Percentiles rank a stretch among this genome's conserved stretches.
These are phyloP conservation scores for Bufo bufo DNA, from an alignment of 2,113 vertebrate species.

Conservation along the genomic window DNA sequence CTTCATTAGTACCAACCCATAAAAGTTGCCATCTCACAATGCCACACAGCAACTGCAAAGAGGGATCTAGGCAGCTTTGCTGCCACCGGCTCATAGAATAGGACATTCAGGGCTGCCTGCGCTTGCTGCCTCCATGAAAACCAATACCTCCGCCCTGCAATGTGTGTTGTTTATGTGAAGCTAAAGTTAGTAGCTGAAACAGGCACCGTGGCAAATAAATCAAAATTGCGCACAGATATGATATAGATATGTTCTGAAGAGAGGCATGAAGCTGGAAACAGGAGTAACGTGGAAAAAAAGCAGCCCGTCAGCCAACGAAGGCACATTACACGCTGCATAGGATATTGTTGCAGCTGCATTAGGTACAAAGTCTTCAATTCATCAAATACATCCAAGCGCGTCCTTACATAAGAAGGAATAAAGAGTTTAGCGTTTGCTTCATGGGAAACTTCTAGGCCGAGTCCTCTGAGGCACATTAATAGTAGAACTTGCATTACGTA, in stretches of 20 bases:
- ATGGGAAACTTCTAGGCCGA: too few species aligned
- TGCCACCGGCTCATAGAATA: conserved; percentile 26
- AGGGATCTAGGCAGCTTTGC: neutral
- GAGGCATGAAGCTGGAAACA: neutral
- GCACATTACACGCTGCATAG: neutral
- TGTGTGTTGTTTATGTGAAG: conserved; percentile 57
- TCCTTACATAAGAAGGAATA: neutral
- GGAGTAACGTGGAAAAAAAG: neutral
- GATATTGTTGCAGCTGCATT: neutral
- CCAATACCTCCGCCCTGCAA: conserved; percentile 62
- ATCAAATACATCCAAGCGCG: neutral
- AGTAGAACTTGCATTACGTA: neutral
- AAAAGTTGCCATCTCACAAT: neutral
- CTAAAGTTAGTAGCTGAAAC: conserved; percentile 66
- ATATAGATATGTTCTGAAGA: conserved; percentile 33
- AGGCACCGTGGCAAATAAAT: conserved; percentile 58
- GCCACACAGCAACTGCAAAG: neutral
- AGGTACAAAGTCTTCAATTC: neutral
- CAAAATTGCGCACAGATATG: conserved; percentile 58
- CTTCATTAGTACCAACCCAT: neutral
- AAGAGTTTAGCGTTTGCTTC: neutral
- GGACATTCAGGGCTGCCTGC: conserved; percentile 54
- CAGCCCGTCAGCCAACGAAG: neutral
- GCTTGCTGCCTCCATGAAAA: conserved; percentile 63
- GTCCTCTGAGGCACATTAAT: too few species aligned